phyloP scores from a whole-genome alignment of 2,888 invertebrate genomes.

The Caenorhabditis sp. region DNA sequence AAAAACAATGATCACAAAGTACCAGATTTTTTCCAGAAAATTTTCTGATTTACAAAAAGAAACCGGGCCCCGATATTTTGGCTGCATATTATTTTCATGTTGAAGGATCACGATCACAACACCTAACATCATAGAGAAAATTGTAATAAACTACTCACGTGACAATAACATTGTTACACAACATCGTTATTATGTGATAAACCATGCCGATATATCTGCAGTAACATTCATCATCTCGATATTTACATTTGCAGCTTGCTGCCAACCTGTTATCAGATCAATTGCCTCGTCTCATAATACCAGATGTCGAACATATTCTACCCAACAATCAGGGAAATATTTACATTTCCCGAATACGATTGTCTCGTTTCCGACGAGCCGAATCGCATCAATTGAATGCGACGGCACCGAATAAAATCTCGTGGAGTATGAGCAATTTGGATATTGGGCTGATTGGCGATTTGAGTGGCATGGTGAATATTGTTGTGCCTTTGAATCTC shows the following conservation, averaged over 20 bases:
- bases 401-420: conserved; percentile 50
- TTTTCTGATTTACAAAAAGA: too few species aligned
- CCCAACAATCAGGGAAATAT: conserved; percentile 58
- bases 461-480: conserved; percentile 54
- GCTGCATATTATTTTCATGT: too few species aligned
- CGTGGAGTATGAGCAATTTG: conserved; percentile 57
- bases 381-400: conserved; percentile 52
- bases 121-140: too few species aligned
- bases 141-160: too few species aligned
- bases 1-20: too few species aligned
- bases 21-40: too few species aligned
- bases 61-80: too few species aligned
- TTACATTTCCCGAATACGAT: conserved; percentile 45
- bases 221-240: not conserved
- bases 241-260: conserved; percentile 39
- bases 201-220: not conserved
- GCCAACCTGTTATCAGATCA: conserved; percentile 57
- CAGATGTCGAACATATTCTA: conserved; percentile 56
- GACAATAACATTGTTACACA: too few species aligned
- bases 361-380: conserved; percentile 53
- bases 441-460: conserved; percentile 61
- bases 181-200: not conserved
- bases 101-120: too few species aligned
- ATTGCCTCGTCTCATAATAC: conserved; percentile 56
- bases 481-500: conserved; percentile 59